phyloP scores from a whole-genome alignment of 2,888 invertebrate species.

The Lissonota sp. region DNA sequence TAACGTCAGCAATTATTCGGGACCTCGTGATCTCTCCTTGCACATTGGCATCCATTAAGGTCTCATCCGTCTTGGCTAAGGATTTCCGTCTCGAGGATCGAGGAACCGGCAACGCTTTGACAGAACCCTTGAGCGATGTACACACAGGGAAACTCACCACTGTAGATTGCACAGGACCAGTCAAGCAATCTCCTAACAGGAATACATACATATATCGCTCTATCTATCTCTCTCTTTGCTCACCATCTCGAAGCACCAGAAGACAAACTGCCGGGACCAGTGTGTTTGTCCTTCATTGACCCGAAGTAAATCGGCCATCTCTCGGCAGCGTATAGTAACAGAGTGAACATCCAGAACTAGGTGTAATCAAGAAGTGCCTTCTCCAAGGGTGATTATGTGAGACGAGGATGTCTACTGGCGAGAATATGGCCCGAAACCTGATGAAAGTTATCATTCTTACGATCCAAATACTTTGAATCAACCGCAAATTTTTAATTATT shows the following conservation, averaged over 20 bases:
- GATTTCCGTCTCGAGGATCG: constrained; percentile 24
- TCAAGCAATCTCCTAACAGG: background rate
- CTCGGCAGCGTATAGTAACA: too few relatives aligned
- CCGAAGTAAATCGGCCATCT: constrained; percentile 3
- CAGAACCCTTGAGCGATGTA: background rate
- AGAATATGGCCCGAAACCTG: too few relatives aligned
- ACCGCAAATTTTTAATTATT: too few relatives aligned
- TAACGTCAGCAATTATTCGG: constrained; percentile 21
- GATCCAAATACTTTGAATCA: too few relatives aligned
- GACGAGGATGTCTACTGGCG: too few relatives aligned
- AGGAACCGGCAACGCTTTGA: constrained; percentile 26
- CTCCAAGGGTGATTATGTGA: too few relatives aligned
- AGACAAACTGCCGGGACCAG: background rate
- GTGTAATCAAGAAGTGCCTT: too few relatives aligned
- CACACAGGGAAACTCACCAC: background rate
- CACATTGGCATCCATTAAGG: constrained; percentile 40
- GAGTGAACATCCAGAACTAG: too few relatives aligned
- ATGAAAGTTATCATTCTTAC: too few relatives aligned
- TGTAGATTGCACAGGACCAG: background rate
- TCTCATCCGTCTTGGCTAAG: constrained; percentile 8
- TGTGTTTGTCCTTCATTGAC: constrained; percentile 1
- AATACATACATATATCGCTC: background rate
- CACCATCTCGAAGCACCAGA: background rate
- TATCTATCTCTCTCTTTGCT: too few relatives aligned
- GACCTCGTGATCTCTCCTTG: constrained; percentile 12